Evolutionary conservation across 2,113 vertebrate species (phyloP), one percentile per base, ranked within the genome.

Genomic region (Pleuronectes platessa): DNA sequence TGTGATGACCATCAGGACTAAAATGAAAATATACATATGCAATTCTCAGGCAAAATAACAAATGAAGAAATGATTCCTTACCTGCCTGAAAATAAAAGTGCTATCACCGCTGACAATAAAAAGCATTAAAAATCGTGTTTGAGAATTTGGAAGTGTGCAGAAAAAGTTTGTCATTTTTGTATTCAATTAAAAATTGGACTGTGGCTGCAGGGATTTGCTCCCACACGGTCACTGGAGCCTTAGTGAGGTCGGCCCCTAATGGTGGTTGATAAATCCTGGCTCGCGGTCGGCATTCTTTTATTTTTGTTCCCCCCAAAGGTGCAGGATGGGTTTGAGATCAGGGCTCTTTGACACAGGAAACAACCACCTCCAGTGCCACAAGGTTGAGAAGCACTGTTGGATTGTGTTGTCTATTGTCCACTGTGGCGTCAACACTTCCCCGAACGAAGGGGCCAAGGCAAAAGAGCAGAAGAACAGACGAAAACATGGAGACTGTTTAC

Each of bases 21-120:
- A 17, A 64, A 79, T 35, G 10, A 61, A 51, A 40, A 74, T 58
- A 70, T 49, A 69, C 62, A 75, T 2, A 27, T 14, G 12, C 17
- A 49, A 53, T 51, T 35, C 11, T 20, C n/a, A 2, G 37, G 9
- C 17, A 55, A 27, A 53, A 67, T 3, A 40, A 61, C 20, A 14
- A 72, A 64, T 17, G 23, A 6, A 62, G 4, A 55, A 49, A 49
- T 49, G 45, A 49, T 49, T 13, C 11, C 3, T 15, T 6, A 18
- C 45, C 45, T 49, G 14, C 45, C 15, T 42, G 40, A 13, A 42
- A 42, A 42, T 18, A 49, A 18, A 49, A 49, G 5, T 18, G 15
- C 5, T 7, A 31, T 42, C 12, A 13, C 3, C 10, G 3, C 40
- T 42, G 40, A 42, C 2, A 13, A 13, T 42, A 42, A 13, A 37